Evolutionary conservation across 1,140 invertebrate genomes (phyloP).

Genomic region (Drosophila pandora): DNA sequence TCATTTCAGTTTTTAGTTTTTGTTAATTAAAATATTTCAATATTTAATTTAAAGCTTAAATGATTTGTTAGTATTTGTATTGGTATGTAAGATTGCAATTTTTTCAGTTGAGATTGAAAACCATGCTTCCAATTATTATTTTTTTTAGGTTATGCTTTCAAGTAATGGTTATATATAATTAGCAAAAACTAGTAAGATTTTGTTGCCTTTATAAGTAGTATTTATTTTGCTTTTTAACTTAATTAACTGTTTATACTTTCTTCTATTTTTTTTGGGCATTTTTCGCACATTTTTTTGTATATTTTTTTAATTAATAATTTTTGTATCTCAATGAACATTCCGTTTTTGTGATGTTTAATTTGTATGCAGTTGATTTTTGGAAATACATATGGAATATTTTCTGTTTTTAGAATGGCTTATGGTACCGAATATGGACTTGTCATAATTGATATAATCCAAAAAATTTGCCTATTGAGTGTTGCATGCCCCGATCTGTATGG

Average conservation of each 20-base stretch:
- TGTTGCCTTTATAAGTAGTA: not conserved
- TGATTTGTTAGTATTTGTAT: not conserved
- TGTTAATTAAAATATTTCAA: slow-evolving; percentile 3
- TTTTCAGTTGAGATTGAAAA: not conserved
- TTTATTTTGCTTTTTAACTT: not conserved
- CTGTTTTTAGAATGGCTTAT: slow-evolving; percentile 93
- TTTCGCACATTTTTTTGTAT: slow-evolving; percentile 8
- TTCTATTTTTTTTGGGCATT: not conserved
- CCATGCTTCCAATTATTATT: not conserved
- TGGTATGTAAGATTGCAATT: slow-evolving; percentile 9
- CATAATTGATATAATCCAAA: slow-evolving; percentile 97
- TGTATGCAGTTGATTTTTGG: slow-evolving; percentile 69
- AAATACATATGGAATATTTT: slow-evolving; percentile 68
- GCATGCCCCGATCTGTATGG: slow-evolving; percentile 95
- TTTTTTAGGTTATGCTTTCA: not conserved
- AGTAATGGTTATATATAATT: not conserved
- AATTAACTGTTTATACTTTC: not conserved
- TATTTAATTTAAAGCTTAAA: slow-evolving; percentile 12
- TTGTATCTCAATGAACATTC: not conserved
- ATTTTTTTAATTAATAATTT: not conserved
- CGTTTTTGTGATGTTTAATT: slow-evolving; percentile 39
- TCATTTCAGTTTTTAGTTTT: slow-evolving; percentile 33
- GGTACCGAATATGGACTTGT: slow-evolving; percentile 97
- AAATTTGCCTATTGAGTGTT: slow-evolving; percentile 93
- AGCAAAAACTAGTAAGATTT: slow-evolving; percentile 1